Evolutionary conservation across 92 coral and sea anemone genomes (phyloP).

Genomic region (Isaurus tuberculatus): DNA sequence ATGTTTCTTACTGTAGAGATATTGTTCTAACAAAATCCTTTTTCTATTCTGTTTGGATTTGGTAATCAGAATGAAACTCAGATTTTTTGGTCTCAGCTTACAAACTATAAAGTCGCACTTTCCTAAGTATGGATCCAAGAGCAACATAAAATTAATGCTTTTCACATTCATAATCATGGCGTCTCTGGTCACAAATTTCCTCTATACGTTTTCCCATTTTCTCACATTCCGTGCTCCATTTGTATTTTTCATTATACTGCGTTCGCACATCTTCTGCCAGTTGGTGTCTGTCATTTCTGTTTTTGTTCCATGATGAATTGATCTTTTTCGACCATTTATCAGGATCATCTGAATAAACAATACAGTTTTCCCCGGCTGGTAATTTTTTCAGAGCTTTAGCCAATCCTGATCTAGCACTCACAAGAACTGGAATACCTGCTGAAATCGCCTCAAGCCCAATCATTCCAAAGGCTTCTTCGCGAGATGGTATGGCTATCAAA

Average conservation of each 20-base stretch:
- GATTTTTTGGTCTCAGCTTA: too few species aligned
- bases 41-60: too few species aligned
- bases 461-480: constrained; percentile 17
- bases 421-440: constrained; percentile 11
- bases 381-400: background rate
- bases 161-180: too few species aligned
- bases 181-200: too few species aligned
- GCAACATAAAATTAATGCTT: too few species aligned
- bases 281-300: background rate
- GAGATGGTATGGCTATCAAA: background rate
- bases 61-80: too few species aligned
- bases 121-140: too few species aligned
- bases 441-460: constrained; percentile 18
- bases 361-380: background rate
- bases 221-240: too few species aligned
- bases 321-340: background rate
- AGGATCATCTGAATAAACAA: background rate
- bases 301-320: background rate
- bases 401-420: constrained; percentile 1
- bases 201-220: too few species aligned
- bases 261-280: background rate
- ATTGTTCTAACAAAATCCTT: too few species aligned
- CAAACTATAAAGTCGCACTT: too few species aligned
- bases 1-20: too few species aligned
- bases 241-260: background rate